Base-by-base conservation (phyloP, 2,797 vertebrate species). In the Alcedo atthis region DNA sequence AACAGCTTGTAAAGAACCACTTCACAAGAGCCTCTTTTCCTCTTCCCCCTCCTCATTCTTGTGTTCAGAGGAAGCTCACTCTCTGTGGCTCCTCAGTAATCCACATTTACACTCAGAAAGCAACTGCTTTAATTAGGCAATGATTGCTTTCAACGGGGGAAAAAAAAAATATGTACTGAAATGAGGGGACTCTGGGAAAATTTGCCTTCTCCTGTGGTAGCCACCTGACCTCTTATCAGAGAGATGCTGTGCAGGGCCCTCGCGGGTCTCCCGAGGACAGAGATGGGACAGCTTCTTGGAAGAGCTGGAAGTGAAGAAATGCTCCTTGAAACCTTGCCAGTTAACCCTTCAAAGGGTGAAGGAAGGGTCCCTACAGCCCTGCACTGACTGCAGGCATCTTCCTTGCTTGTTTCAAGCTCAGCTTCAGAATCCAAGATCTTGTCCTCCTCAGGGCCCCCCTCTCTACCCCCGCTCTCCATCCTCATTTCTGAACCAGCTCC, bases 401-500 rank as follows among this genome's bases (percentile, higher is more conserved):
- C 84, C 35, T 87, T 15, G 57, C 81, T 55, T 14, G 43, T 54
- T 63, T 32, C 3, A 19, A 89, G 81, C 54, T 64, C 25, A 0
- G 17, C 30, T 67, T 43, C 74, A 20, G 53, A 16, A 32, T 11
- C 64, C 62, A 46, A 82, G 49, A 59, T 42, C 66, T 25, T 7
- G 46, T 80, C 81, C 94, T 95, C 35, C 93, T 88, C 90, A 24
- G 92, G 90, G 92, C 77, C 93, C 90, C 94, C 87, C 55, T 90
- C 74, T 81, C 91, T 92, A 21, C 89, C 90, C 90, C 86, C 75
- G 3, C 78, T 88, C 92, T 62, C 80, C 81, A 82, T 94, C 77
- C 91, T 68, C 58, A 0, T 77, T 94, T 83, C 95, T 96, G 95
- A 95, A 91, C 12, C 0, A 70, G 76, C 85, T 96, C 96, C 96